Conservation (phyloP, 2,888 invertebrate species). For the Venustoraphidia nigricollis region DNA sequence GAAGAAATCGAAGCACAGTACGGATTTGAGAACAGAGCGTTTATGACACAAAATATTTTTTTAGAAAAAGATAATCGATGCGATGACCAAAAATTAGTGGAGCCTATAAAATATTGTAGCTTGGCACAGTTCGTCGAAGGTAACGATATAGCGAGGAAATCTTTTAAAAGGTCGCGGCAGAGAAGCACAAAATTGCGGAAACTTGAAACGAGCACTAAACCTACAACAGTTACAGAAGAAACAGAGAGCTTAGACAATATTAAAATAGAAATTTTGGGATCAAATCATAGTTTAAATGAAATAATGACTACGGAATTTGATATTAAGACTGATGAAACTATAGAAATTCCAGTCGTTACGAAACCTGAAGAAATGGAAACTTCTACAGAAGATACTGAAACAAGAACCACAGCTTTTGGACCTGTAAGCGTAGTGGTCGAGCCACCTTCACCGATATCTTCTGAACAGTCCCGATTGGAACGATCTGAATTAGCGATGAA, state of each 20-base stretch:
- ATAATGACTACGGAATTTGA: slow-evolving; percentile 1
- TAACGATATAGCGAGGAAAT: slow-evolving; percentile 64
- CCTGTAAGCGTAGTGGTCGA: slow-evolving; percentile 55
- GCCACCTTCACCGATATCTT: slow-evolving; percentile 56
- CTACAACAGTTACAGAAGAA: slow-evolving; percentile 8
- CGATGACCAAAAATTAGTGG: slow-evolving; percentile 30
- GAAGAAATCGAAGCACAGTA: slow-evolving; percentile 40
- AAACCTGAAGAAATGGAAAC: slow-evolving; percentile 6
- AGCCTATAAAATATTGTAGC: slow-evolving; percentile 57
- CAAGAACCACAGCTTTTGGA: too few relatives aligned
- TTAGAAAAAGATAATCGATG: slow-evolving; percentile 31
- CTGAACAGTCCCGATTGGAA: slow-evolving; percentile 30
- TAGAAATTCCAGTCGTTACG: neutral
- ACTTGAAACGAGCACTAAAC: slow-evolving; percentile 1
- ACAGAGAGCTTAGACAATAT: slow-evolving; percentile 8
- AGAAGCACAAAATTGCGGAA: slow-evolving; percentile 16
- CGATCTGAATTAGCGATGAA: slow-evolving; percentile 21
- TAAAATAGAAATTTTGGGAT: slow-evolving; percentile 13
- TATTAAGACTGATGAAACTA: slow-evolving; percentile 13
- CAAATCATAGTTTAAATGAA: slow-evolving; percentile 13
- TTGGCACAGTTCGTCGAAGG: slow-evolving; percentile 72
- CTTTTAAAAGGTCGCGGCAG: slow-evolving; percentile 39
- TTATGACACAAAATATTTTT: slow-evolving; percentile 32
- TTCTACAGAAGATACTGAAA: too few relatives aligned
- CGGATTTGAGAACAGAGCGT: slow-evolving; percentile 58